Evolutionary conservation across 2,888 invertebrate species (phyloP), one percentile per base, ranked within the genome.

Genomic region (Nemotelus nigrinus): DNA sequence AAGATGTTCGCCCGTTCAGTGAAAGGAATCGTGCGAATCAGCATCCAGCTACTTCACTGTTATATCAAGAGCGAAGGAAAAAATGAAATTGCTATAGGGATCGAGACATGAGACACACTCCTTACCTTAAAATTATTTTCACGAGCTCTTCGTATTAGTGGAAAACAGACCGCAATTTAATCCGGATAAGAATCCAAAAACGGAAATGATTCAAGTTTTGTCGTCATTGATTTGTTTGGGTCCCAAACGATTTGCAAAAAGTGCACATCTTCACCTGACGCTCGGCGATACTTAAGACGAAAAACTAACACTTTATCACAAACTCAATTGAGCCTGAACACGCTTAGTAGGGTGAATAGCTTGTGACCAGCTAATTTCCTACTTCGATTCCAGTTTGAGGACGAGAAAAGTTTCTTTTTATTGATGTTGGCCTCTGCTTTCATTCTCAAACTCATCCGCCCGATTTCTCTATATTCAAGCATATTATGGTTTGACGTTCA

Each of bases 271-370:
- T 25, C 25, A 25, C 25, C 25, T 25, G 25, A 25, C 25, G 25
- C 25, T 25, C 25, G 25, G 25, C 25, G 0, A 25, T 25, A 25
- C 25, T 25, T 1, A 58, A 78, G 72, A 68, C 50, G 68, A 71
- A 72, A 79, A 79, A 77, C 77, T 72, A 68, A 79, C 77, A 79
- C 77, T 79, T 79, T 77, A 79, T 79, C 78, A 79, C 67, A 72
- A 79, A 77, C 77, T 79, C 78, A 79, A 79, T 79, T 79, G 78
- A 79, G 78, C 78, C 74, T 79, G 78, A 77, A 72, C 67, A 79
- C 77, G 74, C 77, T 77, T 57, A 63, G 74, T 60, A 47, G 63
- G 68, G 77, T 25, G 77, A 79, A 78, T 78, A 76, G 78, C 76
- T 78, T 78, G 78, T 77, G 78, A 74, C 78, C 77, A 79, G 77